A percentile compares a stretch with the other conserved stretches of the same genome.
Conservation (phyloP, 1,140 invertebrate species). For the Drosophila nasuta region DNA sequence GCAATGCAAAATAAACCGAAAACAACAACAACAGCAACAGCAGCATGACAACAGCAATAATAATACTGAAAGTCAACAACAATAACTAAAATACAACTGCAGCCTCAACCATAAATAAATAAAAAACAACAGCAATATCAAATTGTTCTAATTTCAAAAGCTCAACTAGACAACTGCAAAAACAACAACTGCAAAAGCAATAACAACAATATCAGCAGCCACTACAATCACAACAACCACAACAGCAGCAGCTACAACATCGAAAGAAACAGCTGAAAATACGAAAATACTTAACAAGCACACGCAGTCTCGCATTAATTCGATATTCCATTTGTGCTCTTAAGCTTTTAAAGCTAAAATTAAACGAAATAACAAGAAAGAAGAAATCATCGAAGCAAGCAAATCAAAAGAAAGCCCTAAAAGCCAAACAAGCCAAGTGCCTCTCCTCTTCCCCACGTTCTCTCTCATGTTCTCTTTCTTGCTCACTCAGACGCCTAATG, state of each 20-base stretch:
- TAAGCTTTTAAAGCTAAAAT: constrained; percentile 57
- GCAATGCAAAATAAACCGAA: constrained; percentile 38
- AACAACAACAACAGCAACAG: constrained; percentile 6
- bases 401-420: constrained; percentile 37
- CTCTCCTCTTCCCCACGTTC: constrained; percentile 5
- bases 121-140: constrained; percentile 27
- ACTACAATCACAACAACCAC: no score
- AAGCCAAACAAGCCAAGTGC: constrained; percentile 38
- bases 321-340: constrained; percentile 69
- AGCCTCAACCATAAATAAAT: constrained; percentile 6
- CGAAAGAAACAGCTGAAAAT: constrained; percentile 57
- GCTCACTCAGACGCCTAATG: constrained; percentile 45
- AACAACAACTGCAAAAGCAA: constrained; percentile 24
- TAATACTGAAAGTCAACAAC: constrained; percentile 9
- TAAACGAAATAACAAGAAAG: constrained; percentile 25
- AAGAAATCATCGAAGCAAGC: constrained; percentile 30
- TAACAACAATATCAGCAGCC: constrained; percentile 2
- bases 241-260: no score
- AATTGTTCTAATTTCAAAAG: constrained; percentile 38
- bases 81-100: constrained; percentile 19
- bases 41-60: constrained; percentile 32
- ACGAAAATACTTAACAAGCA: constrained; percentile 43
- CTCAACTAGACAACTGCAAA: constrained; percentile 4
- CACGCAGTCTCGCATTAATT: constrained; percentile 46
- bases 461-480: not conserved